Percentiles rank a stretch among this genome's conserved stretches.
phyloP scores from a whole-genome alignment of 2,113 vertebrate genomes.

The Callopanchax toddi region DNA sequence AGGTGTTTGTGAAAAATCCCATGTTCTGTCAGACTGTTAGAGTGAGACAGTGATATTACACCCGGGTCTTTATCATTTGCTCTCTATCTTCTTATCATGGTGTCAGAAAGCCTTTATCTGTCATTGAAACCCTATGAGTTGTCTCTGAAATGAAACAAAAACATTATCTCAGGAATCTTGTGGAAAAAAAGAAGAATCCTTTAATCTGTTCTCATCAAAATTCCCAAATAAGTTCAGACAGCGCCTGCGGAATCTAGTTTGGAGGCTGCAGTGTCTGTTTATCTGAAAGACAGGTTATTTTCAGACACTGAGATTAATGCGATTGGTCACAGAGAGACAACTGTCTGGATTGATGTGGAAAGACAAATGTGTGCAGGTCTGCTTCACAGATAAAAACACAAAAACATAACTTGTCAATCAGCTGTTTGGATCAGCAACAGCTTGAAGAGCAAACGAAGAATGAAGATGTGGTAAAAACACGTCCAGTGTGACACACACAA shows the following conservation, averaged over 20 bases:
- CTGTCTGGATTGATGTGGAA: constrained; percentile 24
- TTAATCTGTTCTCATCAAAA: constrained; percentile 17
- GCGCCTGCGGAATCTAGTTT: neutral
- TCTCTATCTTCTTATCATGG: constrained; percentile 4
- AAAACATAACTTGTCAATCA: neutral
- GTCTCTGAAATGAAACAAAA: constrained; percentile 11
- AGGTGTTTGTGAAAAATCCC: constrained; percentile 19
- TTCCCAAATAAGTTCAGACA: constrained; percentile 5
- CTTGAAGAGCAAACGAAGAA: constrained; percentile 17
- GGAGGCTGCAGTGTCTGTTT: constrained; percentile 22
- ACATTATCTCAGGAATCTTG: neutral
- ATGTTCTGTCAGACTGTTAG: constrained; percentile 9
- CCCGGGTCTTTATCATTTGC: constrained; percentile 12
- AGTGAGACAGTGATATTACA: constrained; percentile 27
- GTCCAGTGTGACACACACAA: too few relatives aligned
- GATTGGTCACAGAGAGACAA: constrained; percentile 3
- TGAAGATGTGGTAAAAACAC: neutral
- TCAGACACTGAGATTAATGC: constrained; percentile 30
- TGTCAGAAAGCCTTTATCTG: constrained; percentile 22
- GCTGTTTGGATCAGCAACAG: neutral
- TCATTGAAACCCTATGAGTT: constrained; percentile 2
- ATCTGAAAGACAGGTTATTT: constrained; percentile 42
- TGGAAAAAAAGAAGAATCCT: neutral
- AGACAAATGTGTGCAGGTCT: constrained; percentile 3
- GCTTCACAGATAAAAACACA: constrained; percentile 1